Percentiles rank a stretch among this genome's conserved stretches.
These are phyloP conservation scores for Cladopsammia gracilis DNA, from an alignment of 64 coral and sea anemone genomes.

Conservation along the genomic window DNA sequence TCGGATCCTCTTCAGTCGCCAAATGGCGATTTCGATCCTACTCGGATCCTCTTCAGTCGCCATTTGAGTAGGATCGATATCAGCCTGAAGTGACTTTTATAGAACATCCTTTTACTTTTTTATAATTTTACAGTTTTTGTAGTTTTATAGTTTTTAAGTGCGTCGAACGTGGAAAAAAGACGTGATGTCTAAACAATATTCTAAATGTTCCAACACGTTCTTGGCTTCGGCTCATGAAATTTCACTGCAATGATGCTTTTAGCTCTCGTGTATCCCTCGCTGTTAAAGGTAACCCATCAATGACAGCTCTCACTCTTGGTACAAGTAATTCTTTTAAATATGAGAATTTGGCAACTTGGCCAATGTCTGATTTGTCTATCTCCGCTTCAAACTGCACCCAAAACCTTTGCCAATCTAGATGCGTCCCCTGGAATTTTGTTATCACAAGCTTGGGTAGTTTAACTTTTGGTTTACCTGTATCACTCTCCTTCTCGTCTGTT, in stretches of 20 bases:
- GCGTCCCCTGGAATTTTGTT: conserved; percentile 63
- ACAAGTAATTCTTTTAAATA: conserved; percentile 66
- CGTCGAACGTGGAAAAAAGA: too few relatives aligned
- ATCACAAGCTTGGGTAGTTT: conserved; percentile 65
- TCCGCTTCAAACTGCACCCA: conserved; percentile 63
- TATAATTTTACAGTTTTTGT: too few relatives aligned
- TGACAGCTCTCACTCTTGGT: conserved; percentile 34
- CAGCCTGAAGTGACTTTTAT: too few relatives aligned
- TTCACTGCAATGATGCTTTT: conserved; percentile 53
- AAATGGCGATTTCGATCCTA: too few relatives aligned
- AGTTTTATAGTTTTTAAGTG: too few relatives aligned
- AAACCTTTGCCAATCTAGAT: conserved; percentile 69
- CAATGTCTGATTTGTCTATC: conserved; percentile 70
- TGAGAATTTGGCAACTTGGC: conserved; percentile 68
- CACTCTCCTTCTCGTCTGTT: conserved; percentile 29
- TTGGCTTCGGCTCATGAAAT: too few relatives aligned
- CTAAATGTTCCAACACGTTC: too few relatives aligned
- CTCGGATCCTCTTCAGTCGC: too few relatives aligned
- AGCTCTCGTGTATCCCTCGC: conserved; percentile 39
- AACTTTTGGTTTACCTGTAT: conserved; percentile 45
- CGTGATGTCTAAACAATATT: too few relatives aligned
- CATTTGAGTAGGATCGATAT: too few relatives aligned
- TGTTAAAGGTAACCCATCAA: conserved; percentile 58
- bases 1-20: too few relatives aligned
- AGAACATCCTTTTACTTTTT: too few relatives aligned